Conservation (phyloP, 2,797 vertebrate species). For the Avahi laniger region DNA sequence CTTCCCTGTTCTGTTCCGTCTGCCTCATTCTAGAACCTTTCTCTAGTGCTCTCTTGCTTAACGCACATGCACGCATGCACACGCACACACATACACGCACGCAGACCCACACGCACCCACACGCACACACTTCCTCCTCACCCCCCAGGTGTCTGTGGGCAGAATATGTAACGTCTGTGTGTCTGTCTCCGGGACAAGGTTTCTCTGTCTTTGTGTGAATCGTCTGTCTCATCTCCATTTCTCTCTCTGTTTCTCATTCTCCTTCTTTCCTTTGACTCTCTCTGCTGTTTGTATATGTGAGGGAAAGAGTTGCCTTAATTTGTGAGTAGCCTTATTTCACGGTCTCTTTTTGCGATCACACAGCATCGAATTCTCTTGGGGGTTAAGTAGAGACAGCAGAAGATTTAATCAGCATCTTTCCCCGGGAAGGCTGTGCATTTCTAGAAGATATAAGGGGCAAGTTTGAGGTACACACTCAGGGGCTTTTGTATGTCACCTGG, state of each 20-base stretch:
- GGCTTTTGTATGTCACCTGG: not conserved
- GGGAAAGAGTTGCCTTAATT: not conserved
- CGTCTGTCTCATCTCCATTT: not conserved
- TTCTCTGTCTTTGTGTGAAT: not conserved
- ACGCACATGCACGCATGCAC: not conserved
- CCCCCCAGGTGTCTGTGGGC: not conserved
- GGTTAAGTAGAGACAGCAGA: not conserved
- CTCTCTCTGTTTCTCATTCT: conserved; percentile 16
- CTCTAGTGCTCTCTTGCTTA: not conserved
- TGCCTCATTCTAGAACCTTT: not conserved
- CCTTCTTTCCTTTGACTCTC: conserved; percentile 8
- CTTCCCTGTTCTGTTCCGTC: conserved; percentile 35
- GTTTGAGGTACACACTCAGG: not conserved
- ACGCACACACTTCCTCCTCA: not conserved
- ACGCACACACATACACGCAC: rapidly evolving
- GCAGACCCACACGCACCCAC: too few species aligned
- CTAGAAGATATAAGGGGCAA: not conserved
- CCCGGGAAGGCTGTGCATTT: not conserved
- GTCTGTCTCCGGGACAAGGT: conserved; percentile 9
- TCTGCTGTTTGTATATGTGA: conserved; percentile 47
- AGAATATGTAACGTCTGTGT: not conserved
- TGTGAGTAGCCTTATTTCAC: not conserved
- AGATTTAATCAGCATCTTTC: not conserved
- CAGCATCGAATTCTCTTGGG: not conserved
- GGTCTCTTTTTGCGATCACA: not conserved